A percentile compares a stretch with the other conserved stretches of the same genome.
Evolutionary conservation across 2,888 invertebrate genomes (phyloP).

Genomic region (Melieria crassipennis): DNA sequence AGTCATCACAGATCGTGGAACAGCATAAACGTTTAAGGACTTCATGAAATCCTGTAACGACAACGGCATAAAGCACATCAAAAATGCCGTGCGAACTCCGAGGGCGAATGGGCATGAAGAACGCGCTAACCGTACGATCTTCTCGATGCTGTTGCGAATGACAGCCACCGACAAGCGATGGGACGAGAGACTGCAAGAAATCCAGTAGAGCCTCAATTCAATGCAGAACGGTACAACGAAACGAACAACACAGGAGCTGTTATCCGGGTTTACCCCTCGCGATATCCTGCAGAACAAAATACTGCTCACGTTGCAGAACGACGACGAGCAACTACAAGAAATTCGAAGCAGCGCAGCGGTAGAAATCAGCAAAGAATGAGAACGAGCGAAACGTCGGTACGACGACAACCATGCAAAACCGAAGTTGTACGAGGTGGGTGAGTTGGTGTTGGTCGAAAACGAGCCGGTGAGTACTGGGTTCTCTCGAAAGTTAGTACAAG

Average conservation of each 20-base stretch:
- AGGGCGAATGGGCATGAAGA: slow-evolving; percentile 43
- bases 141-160: slow-evolving; percentile 32
- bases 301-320: too few relatives aligned
- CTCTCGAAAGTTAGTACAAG: too few relatives aligned
- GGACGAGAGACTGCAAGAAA: slow-evolving; percentile 32
- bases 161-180: slow-evolving; percentile 31
- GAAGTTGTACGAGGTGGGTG: slow-evolving; percentile 7
- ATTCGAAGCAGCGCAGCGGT: background rate
- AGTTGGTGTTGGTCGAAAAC: slow-evolving; percentile 17
- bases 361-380: background rate
- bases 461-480: background rate
- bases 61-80: slow-evolving; percentile 44
- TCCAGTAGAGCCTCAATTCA: slow-evolving; percentile 34
- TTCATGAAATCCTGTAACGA: slow-evolving; percentile 43
- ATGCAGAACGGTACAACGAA: slow-evolving; percentile 32
- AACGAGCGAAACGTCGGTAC: slow-evolving; percentile 14
- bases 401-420: slow-evolving; percentile 11
- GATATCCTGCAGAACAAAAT: too few relatives aligned
- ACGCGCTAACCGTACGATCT: slow-evolving; percentile 31
- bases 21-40: slow-evolving; percentile 44
- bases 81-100: slow-evolving; percentile 46
- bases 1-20: slow-evolving; percentile 46
- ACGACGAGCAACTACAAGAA: background rate
- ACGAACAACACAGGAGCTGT: slow-evolving; percentile 24
- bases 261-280: too few relatives aligned